A percentile compares a stretch with the other conserved stretches of the same genome.
Evolutionary conservation across 2,113 vertebrate species (phyloP).

Genomic region (Apistogramma diplotaenia): DNA sequence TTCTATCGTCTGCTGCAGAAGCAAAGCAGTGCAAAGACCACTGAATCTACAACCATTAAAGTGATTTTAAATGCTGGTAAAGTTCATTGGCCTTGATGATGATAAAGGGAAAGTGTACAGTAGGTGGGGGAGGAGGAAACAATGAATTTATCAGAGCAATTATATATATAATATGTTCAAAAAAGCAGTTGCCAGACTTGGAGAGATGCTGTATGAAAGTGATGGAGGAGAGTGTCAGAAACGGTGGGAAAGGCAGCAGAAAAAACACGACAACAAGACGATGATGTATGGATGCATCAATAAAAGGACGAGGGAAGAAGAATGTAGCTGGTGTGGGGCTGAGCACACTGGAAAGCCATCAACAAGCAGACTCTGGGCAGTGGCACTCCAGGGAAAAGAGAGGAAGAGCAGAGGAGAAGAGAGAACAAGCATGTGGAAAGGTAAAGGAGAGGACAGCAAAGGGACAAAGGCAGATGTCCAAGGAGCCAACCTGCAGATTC

Average conservation of each 20-base stretch:
- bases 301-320: not conserved
- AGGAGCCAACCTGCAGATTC: conserved; percentile 72
- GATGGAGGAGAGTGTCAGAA: not conserved
- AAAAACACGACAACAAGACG: not conserved
- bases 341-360: conserved; percentile 73
- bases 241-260: not conserved
- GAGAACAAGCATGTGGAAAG: conserved; percentile 72
- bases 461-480: conserved; percentile 72
- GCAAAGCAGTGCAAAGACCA: not conserved
- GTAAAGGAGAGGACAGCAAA: conserved; percentile 75
- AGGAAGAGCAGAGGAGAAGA: conserved; percentile 71
- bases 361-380: conserved; percentile 63
- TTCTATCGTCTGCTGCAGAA: not conserved
- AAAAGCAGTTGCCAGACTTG: not conserved
- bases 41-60: not conserved
- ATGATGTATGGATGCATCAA: conserved; percentile 22
- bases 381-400: conserved; percentile 71
- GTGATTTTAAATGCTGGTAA: not conserved
- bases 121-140: not conserved
- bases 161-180: not conserved
- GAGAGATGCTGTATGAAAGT: not conserved
- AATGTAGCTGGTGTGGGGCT: conserved; percentile 27
- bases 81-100: not conserved
- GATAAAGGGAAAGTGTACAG: not conserved
- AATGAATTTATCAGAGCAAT: not conserved